These are phyloP conservation scores for Elanoides forficatus DNA, from an alignment of 2,113 vertebrate genomes.

Conservation along the genomic window DNA sequence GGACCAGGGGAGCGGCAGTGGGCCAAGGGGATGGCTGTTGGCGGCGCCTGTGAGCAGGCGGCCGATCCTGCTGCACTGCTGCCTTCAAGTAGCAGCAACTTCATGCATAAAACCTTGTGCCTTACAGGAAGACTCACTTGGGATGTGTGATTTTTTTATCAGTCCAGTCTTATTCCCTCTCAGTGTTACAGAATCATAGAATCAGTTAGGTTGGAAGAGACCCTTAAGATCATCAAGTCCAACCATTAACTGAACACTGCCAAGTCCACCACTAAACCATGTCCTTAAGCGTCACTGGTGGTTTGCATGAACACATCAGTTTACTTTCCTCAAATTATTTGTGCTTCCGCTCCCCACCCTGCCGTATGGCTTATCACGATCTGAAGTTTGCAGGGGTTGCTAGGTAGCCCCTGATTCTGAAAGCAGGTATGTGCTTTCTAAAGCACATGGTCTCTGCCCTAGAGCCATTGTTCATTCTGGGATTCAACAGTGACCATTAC, in stretches of 20 bases:
- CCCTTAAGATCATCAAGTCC: neutral
- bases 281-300: accelerated
- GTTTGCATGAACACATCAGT: accelerated
- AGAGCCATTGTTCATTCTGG: neutral
- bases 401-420: neutral
- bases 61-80: accelerated
- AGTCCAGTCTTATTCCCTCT: neutral
- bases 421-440: neutral
- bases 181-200: neutral
- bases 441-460: neutral
- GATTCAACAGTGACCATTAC: neutral
- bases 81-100: neutral
- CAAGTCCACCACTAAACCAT: neutral
- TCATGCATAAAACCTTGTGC: neutral
- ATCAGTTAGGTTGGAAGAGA: neutral
- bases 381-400: neutral
- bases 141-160: neutral
- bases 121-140: neutral
- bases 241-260: neutral
- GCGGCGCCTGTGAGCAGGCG: neutral
- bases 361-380: accelerated
- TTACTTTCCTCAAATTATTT: neutral
- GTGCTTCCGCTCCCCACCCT: no score
- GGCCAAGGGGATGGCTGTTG: no score
- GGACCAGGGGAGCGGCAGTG: neutral